Evolutionary conservation across 92 coral and sea anemone genomes (phyloP).

Genomic region (Paramuricea clavata): DNA sequence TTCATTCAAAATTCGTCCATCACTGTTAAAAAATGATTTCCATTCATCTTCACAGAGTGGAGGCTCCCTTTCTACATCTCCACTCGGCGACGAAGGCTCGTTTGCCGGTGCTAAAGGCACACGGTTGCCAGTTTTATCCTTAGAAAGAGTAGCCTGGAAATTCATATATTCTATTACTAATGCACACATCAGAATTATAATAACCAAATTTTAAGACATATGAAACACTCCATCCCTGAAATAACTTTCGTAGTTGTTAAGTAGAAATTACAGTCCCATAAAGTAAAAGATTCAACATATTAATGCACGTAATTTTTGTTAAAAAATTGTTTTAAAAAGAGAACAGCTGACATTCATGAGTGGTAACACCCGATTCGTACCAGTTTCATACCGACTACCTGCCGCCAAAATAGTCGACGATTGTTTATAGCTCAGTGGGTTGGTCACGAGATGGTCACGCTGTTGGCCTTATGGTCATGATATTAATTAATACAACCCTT

Average conservation of each 20-base stretch:
- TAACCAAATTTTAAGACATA: background rate
- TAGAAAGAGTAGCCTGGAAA: conserved; percentile 29
- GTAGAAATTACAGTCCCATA: background rate
- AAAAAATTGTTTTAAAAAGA: no score
- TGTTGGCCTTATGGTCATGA: no score
- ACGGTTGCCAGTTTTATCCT: background rate
- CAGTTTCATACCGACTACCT: background rate
- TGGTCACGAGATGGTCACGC: no score
- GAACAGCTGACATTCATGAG: background rate
- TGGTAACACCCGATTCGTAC: background rate
- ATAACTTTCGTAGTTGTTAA: background rate
- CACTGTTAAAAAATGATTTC: conserved; percentile 81
- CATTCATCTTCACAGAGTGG: conserved; percentile 75
- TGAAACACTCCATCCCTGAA: background rate
- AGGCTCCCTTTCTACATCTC: conserved; percentile 72
- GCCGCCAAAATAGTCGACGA: background rate
- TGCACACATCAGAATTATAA: background rate
- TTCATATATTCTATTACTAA: conserved; percentile 39
- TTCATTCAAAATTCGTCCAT: conserved; percentile 92
- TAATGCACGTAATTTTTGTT: background rate
- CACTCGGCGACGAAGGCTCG: background rate
- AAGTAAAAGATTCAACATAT: background rate
- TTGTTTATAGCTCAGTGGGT: no score
- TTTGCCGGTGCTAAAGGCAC: background rate
- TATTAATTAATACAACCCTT: no score